Conservation (phyloP, 2,113 vertebrate genomes). For the Rostratula benghalensis region DNA sequence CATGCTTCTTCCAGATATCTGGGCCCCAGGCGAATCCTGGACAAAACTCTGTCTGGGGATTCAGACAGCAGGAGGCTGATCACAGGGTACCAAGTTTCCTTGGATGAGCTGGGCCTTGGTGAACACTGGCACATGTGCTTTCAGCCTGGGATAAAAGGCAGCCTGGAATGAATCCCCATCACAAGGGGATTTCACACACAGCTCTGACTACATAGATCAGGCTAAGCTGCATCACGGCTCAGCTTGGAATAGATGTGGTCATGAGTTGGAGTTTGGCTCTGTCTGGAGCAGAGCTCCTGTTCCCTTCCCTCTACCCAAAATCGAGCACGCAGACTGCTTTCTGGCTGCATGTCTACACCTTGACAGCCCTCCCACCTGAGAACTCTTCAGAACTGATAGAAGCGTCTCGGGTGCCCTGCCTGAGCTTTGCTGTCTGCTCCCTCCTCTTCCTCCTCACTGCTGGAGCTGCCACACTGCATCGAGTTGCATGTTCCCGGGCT, state of each 20-base stretch:
- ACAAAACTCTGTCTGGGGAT: background rate
- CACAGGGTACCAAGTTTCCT: background rate
- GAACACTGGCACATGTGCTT: fast-evolving
- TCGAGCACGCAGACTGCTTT: background rate
- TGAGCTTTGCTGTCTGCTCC: background rate
- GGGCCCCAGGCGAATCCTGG: background rate
- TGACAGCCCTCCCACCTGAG: fast-evolving
- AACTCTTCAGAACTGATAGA: background rate
- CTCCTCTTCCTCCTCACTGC: background rate
- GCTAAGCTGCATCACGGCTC: background rate
- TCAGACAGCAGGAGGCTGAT: background rate
- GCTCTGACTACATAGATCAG: background rate
- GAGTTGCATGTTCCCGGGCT: background rate
- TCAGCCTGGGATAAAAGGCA: background rate
- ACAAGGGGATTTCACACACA: fast-evolving
- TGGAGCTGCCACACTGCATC: background rate
- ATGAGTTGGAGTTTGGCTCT: fast-evolving
- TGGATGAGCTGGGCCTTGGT: background rate
- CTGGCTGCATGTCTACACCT: background rate
- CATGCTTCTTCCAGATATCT: background rate
- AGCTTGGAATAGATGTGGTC: background rate
- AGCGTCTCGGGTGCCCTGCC: background rate
- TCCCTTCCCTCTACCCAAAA: background rate
- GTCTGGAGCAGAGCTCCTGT: background rate
- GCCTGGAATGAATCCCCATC: background rate